phyloP scores from a whole-genome alignment of 2,797 vertebrate genomes.

The Pteronotus mesoamericanus region DNA sequence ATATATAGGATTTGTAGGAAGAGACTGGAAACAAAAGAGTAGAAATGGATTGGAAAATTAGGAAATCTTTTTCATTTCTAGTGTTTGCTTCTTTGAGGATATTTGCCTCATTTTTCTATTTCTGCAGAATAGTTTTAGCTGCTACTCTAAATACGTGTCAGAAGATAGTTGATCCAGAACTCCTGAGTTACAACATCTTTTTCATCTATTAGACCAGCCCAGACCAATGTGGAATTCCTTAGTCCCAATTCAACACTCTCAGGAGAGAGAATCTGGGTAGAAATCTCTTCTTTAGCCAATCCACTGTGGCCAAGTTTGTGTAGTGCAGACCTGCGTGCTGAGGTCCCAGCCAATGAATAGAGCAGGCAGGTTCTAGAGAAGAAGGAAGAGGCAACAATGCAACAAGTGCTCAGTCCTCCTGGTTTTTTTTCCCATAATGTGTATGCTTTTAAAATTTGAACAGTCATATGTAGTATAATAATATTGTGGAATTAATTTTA shows the following conservation, averaged over 20 bases:
- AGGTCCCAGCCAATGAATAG: not conserved
- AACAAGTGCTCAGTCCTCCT: not conserved
- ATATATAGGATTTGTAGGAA: not conserved
- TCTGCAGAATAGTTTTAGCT: not conserved
- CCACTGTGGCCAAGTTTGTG: not conserved
- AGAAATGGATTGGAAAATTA: constrained; percentile 6
- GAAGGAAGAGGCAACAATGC: not conserved
- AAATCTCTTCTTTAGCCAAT: not conserved
- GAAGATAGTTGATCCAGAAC: not conserved
- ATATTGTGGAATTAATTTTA: not conserved
- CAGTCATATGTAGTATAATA: not conserved
- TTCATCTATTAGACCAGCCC: not conserved
- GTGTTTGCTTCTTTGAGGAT: not conserved
- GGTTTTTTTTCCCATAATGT: not conserved
- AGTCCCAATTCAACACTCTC: not conserved
- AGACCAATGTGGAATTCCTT: not conserved
- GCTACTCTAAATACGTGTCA: not conserved
- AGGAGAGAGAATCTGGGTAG: not conserved
- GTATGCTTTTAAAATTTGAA: not conserved
- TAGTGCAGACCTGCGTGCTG: not conserved
- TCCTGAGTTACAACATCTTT: not conserved
- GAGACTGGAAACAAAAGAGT: not conserved
- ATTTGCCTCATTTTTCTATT: not conserved
- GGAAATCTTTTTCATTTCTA: not conserved
- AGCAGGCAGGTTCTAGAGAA: not conserved